Base-by-base conservation (phyloP, 2,888 invertebrate genomes). In the Cotesia congregata region DNA sequence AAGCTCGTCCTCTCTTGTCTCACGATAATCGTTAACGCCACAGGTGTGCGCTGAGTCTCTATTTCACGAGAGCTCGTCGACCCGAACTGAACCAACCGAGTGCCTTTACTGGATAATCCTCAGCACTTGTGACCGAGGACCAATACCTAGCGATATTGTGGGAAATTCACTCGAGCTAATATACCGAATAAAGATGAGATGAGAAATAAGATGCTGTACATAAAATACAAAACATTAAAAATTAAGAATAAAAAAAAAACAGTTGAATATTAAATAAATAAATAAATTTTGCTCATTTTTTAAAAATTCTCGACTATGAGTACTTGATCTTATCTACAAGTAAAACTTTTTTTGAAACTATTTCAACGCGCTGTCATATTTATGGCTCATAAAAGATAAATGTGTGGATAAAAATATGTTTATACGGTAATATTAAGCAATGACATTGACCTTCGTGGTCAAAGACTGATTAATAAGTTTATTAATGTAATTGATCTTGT, bases 401-500 rank as follows among this genome's bases (percentile, higher is more conserved):
- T 30, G 3, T 30, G 3, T 30, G 30, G 30, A 30, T 2, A 30
- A 30, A 30, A 30, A 30, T 30, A 30, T 2, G 3, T 30, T 30
- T 30, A 30, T 30, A 30, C 30, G 30, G 30, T 30, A 30, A 30
- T 3, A 30, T 20, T 67, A 50, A 17, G 20, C 59, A 70, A 70
- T 39, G 20, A 38, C 38, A 40, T 65, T 72, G 59, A 65, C 41
- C 50, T 72, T 17, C 6, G 50, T 65, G 12, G 60, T 71, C 64
- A 64, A 41, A 79, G 80, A 79, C 82, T 78, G 84, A 80, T 84
- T 84, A 84, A 85, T 85, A 84, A 82, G 72, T 85, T 84, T 82
- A 83, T 85, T 77, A 80, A 80, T 83, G 82, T 85, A 85, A 85
- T 84, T 82, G 83, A 83, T 85, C 84, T 83, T 79, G 80, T 81